These are phyloP conservation scores for Buteo buteo DNA, from an alignment of 2,113 vertebrate genomes.

Conservation along the genomic window DNA sequence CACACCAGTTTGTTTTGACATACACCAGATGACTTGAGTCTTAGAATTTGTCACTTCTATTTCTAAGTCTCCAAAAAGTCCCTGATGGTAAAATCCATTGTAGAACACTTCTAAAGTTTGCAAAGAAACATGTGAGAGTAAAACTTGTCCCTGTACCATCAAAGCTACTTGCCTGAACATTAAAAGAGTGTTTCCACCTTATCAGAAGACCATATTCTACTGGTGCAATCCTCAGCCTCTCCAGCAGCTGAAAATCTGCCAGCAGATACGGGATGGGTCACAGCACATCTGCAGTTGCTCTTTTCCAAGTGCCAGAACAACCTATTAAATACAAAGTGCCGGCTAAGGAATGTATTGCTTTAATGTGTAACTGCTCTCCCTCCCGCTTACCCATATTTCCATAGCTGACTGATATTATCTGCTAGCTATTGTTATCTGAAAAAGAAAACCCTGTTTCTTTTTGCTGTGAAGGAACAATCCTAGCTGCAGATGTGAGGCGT, in stretches of 20 bases:
- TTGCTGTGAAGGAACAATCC: not conserved
- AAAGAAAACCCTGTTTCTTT: not conserved
- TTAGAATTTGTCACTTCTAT: not conserved
- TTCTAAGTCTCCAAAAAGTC: not conserved
- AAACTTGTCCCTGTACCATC: not conserved
- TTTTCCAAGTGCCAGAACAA: not conserved
- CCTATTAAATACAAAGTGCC: not conserved
- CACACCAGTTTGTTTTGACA: slow-evolving; percentile 27
- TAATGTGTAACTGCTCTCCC: not conserved
- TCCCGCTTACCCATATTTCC: not conserved
- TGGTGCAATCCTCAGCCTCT: not conserved
- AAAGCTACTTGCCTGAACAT: not conserved
- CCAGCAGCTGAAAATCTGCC: not conserved
- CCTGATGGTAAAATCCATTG: not conserved
- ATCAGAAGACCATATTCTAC: not conserved
- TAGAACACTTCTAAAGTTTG: not conserved
- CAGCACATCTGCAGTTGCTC: not conserved
- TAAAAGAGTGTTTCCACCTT: not conserved
- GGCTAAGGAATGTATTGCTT: not conserved
- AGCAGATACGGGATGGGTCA: not conserved
- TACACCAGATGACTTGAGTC: not conserved
- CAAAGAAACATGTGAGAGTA: not conserved
- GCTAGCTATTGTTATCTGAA: not conserved
- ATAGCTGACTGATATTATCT: not conserved
- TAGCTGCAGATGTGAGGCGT: not conserved